Base-by-base conservation (phyloP, 2,888 invertebrate species). In the Calliscelio sp. region DNA sequence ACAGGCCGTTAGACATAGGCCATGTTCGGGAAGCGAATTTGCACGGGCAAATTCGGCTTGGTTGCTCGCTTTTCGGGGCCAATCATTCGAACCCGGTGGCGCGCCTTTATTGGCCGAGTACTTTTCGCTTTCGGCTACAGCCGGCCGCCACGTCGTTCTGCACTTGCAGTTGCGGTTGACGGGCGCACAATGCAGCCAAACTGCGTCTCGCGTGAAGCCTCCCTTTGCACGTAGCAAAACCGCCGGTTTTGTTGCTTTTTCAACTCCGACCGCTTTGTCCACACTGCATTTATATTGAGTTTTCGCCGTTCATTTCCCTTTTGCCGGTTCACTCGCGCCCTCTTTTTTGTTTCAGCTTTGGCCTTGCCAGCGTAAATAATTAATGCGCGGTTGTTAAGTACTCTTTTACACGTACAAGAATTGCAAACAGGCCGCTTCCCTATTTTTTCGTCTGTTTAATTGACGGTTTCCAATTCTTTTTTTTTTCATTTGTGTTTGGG, bases 161-260 rank as follows among this genome's bases (percentile, higher is more conserved):
- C 88, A 89, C 89, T 89, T 86, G 88, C 89, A 89, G 90, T 90
- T 90, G 90, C 86, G 90, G 90, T 90, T 87, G 89, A 87, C 87
- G 88, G 85, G 82, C 85, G 61, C 83, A 90, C 90, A 90, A 90
- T 90, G 88, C 88, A 87, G 86, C 86, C 85, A 88, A 90, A 89
- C 89, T 41, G 59, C 65, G 35, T 53, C 73, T 74, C 81, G 80
- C 63, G 80, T 77, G 77, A 73, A 66, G 68, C 74, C 59, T 59
- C 73, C 35, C 63, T 57, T 75, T 81, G 68, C 55, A 68, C 70
- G 65, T 66, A 32, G 77, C 66, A 80, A 46, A 71, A 46, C 49
- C 46, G 28, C 41, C 46, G 38, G 51, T 73, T 81, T 73, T 84
- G 77, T 75, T 70, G 71, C 46, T 73, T 84, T 74, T 84, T 68